Percentiles rank a stretch among this genome's conserved stretches.
phyloP scores from a whole-genome alignment of 2,113 vertebrate genomes.

The Spea bombifrons region DNA sequence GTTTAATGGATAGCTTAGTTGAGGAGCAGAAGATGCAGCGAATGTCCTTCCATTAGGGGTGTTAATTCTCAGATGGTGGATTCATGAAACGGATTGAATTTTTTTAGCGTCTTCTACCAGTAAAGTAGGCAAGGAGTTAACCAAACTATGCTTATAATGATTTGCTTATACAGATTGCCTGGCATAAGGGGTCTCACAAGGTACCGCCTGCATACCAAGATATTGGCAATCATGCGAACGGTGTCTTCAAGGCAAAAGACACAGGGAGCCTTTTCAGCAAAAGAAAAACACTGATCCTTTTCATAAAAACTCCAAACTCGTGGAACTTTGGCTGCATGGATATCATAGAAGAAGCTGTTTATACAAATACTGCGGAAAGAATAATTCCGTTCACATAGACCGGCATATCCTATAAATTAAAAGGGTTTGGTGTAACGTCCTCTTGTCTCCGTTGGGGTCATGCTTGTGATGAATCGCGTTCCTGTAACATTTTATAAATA shows the following conservation, averaged over 20 bases:
- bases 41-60: too few relatives aligned
- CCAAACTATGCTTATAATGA: slow-evolving; percentile 39
- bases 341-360: background rate
- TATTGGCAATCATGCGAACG: slow-evolving; percentile 49
- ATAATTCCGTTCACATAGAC: too few relatives aligned
- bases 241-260: slow-evolving; percentile 50
- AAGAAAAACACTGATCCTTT: slow-evolving; percentile 49
- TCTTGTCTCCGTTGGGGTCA: too few relatives aligned
- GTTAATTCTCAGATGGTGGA: slow-evolving; percentile 8
- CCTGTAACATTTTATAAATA: too few relatives aligned
- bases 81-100: slow-evolving; percentile 50
- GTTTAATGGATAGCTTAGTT: too few relatives aligned
- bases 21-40: too few relatives aligned
- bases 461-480: too few relatives aligned
- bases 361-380: background rate
- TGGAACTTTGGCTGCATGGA: background rate
- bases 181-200: slow-evolving; percentile 50
- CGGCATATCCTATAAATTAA: too few relatives aligned
- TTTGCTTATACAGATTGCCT: slow-evolving; percentile 52
- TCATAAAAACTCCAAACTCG: background rate
- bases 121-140: slow-evolving; percentile 17
- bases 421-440: too few relatives aligned
- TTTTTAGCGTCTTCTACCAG: background rate
- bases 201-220: slow-evolving; percentile 40
- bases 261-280: slow-evolving; percentile 38